A percentile compares a stretch with the other conserved stretches of the same genome.
These are phyloP conservation scores for Phyto melanocephala DNA, from an alignment of 2,888 invertebrate genomes.

Conservation along the genomic window DNA sequence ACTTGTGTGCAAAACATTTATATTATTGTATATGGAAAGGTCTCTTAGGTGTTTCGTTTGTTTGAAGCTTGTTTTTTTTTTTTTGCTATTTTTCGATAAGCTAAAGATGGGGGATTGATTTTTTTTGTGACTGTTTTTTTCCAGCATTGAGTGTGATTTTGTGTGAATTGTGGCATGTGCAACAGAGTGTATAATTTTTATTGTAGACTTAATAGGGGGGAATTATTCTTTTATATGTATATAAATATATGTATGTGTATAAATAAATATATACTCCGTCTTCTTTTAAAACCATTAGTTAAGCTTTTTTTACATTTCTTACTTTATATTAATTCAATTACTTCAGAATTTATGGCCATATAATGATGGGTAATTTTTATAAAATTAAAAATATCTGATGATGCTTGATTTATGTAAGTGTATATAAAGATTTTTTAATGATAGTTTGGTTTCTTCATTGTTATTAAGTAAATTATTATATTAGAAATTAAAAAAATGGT, in stretches of 20 bases:
- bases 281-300: constrained; percentile 43
- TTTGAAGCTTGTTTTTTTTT: constrained; percentile 12
- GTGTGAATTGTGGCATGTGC: constrained; percentile 69
- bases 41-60: constrained; percentile 43
- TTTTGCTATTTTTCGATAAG: neutral
- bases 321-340: constrained; percentile 60
- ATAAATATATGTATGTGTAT: constrained; percentile 8
- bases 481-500: no score
- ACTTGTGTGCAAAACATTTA: constrained; percentile 31
- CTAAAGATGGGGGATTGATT: constrained; percentile 18
- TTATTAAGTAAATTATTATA: no score
- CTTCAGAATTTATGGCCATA: constrained; percentile 59
- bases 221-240: constrained; percentile 36
- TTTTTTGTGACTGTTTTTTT: constrained; percentile 21
- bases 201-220: constrained; percentile 49
- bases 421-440: constrained; percentile 14
- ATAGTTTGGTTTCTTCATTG: neutral
- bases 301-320: constrained; percentile 23
- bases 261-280: constrained; percentile 5
- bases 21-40: neutral
- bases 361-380: constrained; percentile 61
- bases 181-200: constrained; percentile 68
- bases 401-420: constrained; percentile 53
- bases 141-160: constrained; percentile 62
- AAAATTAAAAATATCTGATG: constrained; percentile 53